A percentile compares a stretch with the other conserved stretches of the same genome.
These are phyloP conservation scores for Andrena haemorrhoa DNA, from an alignment of 2,888 invertebrate species.

Conservation along the genomic window DNA sequence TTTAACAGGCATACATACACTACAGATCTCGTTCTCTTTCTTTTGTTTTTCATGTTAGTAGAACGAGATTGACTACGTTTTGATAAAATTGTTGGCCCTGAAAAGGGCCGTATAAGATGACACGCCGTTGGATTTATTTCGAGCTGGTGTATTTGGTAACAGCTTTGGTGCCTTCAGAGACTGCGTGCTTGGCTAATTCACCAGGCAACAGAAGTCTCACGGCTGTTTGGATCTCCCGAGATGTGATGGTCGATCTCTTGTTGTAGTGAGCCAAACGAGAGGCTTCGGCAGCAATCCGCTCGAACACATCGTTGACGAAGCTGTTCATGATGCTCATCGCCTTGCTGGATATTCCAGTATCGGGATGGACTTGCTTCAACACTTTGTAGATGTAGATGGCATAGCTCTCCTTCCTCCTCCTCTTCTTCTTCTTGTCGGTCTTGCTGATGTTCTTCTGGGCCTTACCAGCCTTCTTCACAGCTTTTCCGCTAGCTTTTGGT, in stretches of 20 bases:
- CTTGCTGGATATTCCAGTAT: constrained; percentile 85
- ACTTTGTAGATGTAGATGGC: too few species aligned
- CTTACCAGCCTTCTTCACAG: too few species aligned
- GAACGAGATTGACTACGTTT: too few species aligned
- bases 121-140: constrained; percentile 61
- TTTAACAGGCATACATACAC: too few species aligned
- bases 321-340: constrained; percentile 83
- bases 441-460: too few species aligned
- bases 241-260: constrained; percentile 4
- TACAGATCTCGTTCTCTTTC: too few species aligned
- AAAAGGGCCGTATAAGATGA: neutral
- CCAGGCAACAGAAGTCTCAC: constrained; percentile 88
- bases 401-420: constrained; percentile 85
- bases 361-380: constrained; percentile 85
- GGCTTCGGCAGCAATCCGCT: constrained; percentile 7
- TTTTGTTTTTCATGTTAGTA: too few species aligned
- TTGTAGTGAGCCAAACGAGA: constrained; percentile 6
- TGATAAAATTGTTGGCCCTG: neutral
- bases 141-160: constrained; percentile 86
- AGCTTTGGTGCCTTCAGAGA: constrained; percentile 79
- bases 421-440: constrained; percentile 87
- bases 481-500: constrained; percentile 75
- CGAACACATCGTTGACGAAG: constrained; percentile 76
- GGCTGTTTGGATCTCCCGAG: too few species aligned
- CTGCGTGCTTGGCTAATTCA: constrained; percentile 88